Evolutionary conservation across 2,888 invertebrate species (phyloP).

Genomic region (Timema cristinae): DNA sequence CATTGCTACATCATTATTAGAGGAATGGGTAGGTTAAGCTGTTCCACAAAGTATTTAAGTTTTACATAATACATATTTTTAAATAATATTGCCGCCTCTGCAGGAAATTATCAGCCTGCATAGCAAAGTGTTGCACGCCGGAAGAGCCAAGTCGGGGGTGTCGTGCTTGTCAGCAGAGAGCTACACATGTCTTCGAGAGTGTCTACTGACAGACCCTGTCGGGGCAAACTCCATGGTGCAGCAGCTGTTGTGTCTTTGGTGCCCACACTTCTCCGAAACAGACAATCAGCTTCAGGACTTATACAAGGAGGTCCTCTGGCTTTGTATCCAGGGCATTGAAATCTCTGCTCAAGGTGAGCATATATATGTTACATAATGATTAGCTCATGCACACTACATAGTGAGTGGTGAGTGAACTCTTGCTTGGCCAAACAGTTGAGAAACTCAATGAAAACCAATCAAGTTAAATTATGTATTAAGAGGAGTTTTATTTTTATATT

Average conservation of each 20-base stretch:
- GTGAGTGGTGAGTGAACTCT: too few relatives aligned
- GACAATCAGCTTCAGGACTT: conserved; percentile 38
- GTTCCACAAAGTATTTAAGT: too few relatives aligned
- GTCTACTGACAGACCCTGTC: conserved; percentile 12
- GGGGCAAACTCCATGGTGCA: conserved; percentile 35
- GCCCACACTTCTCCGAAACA: conserved; percentile 32
- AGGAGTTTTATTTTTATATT: too few relatives aligned
- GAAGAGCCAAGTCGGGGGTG: neutral
- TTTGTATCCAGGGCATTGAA: conserved; percentile 20
- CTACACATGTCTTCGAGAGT: neutral
- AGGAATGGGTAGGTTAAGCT: too few relatives aligned
- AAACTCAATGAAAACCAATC: too few relatives aligned
- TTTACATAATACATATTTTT: too few relatives aligned
- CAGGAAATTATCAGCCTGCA: neutral
- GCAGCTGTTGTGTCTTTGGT: conserved; percentile 38
- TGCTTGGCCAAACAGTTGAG: too few relatives aligned
- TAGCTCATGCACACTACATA: too few relatives aligned
- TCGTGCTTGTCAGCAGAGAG: neutral
- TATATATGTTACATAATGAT: too few relatives aligned
- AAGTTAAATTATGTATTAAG: too few relatives aligned
- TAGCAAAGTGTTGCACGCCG: neutral
- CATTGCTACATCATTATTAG: too few relatives aligned
- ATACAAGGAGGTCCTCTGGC: conserved; percentile 34
- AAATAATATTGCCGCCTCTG: neutral
- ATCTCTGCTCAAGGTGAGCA: conserved; percentile 15